Conservation (phyloP, 2,888 invertebrate genomes). For the Drosophila sordidula region DNA sequence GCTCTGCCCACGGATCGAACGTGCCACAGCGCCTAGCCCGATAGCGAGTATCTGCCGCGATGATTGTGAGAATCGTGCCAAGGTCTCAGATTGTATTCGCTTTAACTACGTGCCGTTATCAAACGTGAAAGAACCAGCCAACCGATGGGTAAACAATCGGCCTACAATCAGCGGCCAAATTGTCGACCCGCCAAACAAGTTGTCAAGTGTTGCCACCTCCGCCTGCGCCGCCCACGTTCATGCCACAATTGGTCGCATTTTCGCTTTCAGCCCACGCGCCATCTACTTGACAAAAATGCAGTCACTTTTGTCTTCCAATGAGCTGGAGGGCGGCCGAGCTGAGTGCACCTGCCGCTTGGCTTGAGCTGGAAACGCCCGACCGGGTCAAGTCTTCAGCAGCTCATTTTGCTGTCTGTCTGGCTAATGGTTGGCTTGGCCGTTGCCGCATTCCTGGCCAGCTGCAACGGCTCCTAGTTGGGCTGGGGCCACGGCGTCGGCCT, state of each 20-base stretch:
- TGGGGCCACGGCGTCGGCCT: slow-evolving; percentile 18
- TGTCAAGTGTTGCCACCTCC: slow-evolving; percentile 41
- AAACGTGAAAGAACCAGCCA: slow-evolving; percentile 33
- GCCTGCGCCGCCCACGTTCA: slow-evolving; percentile 20
- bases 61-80: slow-evolving; percentile 73
- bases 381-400: slow-evolving; percentile 13
- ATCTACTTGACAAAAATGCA: slow-evolving; percentile 27
- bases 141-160: slow-evolving; percentile 46
- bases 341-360: slow-evolving; percentile 36
- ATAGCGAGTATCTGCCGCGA: slow-evolving; percentile 29
- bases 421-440: slow-evolving; percentile 39
- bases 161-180: slow-evolving; percentile 57
- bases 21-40: slow-evolving; percentile 49
- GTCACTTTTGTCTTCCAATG: slow-evolving; percentile 30
- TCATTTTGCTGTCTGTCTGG: slow-evolving; percentile 39
- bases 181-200: slow-evolving; percentile 62
- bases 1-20: slow-evolving; percentile 51
- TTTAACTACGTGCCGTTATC: slow-evolving; percentile 74
- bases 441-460: slow-evolving; percentile 59
- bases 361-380: neutral
- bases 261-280: slow-evolving; percentile 59
- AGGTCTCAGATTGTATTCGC: slow-evolving; percentile 72
- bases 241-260: slow-evolving; percentile 51
- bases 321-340: slow-evolving; percentile 1
- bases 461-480: slow-evolving; percentile 14